Evolutionary conservation across 2,888 invertebrate genomes (phyloP), one percentile per base, ranked within the genome.

Genomic region (Embidobia sp.): DNA sequence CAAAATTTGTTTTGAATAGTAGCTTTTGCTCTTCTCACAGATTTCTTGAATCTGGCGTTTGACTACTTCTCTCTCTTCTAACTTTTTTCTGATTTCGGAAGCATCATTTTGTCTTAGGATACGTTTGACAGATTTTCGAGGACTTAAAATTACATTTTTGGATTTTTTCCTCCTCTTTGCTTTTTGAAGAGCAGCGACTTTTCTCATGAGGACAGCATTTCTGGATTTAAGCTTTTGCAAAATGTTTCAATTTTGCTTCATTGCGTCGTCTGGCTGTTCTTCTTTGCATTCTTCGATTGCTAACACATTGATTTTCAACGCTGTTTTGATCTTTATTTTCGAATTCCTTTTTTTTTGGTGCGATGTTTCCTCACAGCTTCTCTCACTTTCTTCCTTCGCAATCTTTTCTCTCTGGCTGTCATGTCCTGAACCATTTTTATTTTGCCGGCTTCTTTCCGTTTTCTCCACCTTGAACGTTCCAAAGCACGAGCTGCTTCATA

Each of bases 381-480:
- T 18, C 16, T 27, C 7, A 64, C 11, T 29, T 29, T 10, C 6
- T 15, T 51, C n/a, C 66, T 42, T 27, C 66, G 22, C 15, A 10
- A 7, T 59, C 42, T 74, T 13, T 66, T 66, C 37, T 74, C 66
- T 42, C 48, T 55, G 3, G 26, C 22, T 6, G 67, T 57, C 67
- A 67, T 48, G 5, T 40, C 11, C 35, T 3, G 6, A 18, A 57
- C 27, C 8, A 6, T 35, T 48, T 67, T 57, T 3, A 67, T 37
- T 57, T 57, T 55, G 1, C 67, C 67, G 7, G 10, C 6, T n/a
- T 15, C 29, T 49, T 57, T 42, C 8, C 69, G 8, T 31, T 2
- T 46, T 33, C 11, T 49, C 55, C 40, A 69, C 44, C 49, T 57
- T 27, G 57, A 31, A n/a, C 48, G 57, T 57, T 69, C 57, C 19